Conservation (phyloP, 2,113 vertebrate genomes). For the Propithecus coquereli region DNA sequence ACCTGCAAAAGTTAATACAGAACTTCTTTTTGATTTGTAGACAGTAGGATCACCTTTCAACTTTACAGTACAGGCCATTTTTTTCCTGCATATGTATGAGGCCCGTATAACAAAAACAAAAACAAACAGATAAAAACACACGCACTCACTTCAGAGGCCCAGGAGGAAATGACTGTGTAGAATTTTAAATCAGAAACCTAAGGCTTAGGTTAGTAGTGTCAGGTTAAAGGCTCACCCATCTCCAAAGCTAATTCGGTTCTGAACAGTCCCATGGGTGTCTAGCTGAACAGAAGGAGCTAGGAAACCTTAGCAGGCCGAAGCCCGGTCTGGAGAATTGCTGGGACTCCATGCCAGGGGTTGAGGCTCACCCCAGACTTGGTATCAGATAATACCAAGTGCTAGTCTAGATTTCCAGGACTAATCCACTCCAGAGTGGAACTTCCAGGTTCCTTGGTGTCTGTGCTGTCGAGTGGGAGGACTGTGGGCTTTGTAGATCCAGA, state of each 20-base stretch:
- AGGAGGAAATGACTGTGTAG: slow-evolving; percentile 58
- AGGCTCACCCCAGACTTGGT: slow-evolving; percentile 69
- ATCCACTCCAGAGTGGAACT: slow-evolving; percentile 37
- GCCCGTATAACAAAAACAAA: slow-evolving; percentile 11
- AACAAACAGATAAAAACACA: not conserved
- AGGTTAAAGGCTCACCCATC: slow-evolving; percentile 74
- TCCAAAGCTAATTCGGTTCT: slow-evolving; percentile 73
- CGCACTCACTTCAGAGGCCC: not conserved
- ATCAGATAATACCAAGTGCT: slow-evolving; percentile 72
- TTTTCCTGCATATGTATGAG: slow-evolving; percentile 23
- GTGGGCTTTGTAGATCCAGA: not conserved
- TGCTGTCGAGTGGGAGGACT: not conserved
- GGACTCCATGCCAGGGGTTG: slow-evolving; percentile 55
- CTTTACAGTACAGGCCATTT: not conserved
- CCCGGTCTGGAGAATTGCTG: slow-evolving; percentile 70
- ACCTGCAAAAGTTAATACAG: not conserved
- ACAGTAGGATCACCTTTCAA: not conserved
- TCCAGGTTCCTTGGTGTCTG: slow-evolving; percentile 57
- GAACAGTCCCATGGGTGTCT: slow-evolving; percentile 71
- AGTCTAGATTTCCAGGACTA: slow-evolving; percentile 73
- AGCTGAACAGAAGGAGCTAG: slow-evolving; percentile 65
- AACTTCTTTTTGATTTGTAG: not conserved
- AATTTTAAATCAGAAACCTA: slow-evolving; percentile 74
- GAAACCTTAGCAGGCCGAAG: slow-evolving; percentile 73
- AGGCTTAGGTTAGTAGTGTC: slow-evolving; percentile 67